These are phyloP conservation scores for Coronaproctus castanopsis DNA, from an alignment of 2,888 invertebrate genomes.

Conservation along the genomic window DNA sequence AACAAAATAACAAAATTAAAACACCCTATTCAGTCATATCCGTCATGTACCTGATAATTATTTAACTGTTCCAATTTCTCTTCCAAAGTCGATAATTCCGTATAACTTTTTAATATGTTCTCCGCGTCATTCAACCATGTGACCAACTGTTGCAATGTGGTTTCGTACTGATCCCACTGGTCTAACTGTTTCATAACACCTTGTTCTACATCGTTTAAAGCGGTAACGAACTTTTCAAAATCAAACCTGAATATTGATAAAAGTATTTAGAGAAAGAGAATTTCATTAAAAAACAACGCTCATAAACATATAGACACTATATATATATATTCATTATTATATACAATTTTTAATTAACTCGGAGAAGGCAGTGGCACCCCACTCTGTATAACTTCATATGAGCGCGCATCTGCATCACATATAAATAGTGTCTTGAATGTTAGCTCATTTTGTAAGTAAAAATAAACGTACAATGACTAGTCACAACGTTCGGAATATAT, in stretches of 20 bases:
- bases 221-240: constrained; percentile 57
- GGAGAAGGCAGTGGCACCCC: too few relatives aligned
- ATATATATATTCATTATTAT: too few relatives aligned
- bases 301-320: background rate
- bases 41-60: constrained; percentile 63
- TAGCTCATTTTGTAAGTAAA: too few relatives aligned
- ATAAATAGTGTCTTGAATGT: too few relatives aligned
- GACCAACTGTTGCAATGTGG: constrained; percentile 57
- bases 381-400: too few relatives aligned
- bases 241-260: constrained; percentile 37
- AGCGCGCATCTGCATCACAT: too few relatives aligned
- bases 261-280: background rate
- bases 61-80: constrained; percentile 78
- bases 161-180: constrained; percentile 82
- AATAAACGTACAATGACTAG: too few relatives aligned
- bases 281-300: background rate
- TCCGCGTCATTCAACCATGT: constrained; percentile 74
- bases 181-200: constrained; percentile 63
- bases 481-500: too few relatives aligned
- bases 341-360: too few relatives aligned
- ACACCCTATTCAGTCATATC: too few relatives aligned
- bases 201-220: constrained; percentile 54
- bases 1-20: too few relatives aligned
- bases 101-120: constrained; percentile 61
- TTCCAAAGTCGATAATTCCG: constrained; percentile 59